phyloP scores from a whole-genome alignment of 1,140 invertebrate species.

The Drosophila eugracilis region DNA sequence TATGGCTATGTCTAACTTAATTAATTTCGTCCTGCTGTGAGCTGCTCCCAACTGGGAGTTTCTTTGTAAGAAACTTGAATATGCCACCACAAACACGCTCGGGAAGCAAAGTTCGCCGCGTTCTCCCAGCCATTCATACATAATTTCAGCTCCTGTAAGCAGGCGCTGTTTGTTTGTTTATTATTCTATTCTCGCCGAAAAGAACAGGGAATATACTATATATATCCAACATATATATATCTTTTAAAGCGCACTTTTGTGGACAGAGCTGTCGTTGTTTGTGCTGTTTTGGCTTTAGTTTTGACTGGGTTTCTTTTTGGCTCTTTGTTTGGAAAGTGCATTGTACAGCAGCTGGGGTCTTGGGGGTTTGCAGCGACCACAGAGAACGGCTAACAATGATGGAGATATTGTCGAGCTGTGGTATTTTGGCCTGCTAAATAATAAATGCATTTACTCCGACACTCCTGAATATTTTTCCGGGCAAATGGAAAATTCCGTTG shows the following conservation, averaged over 20 bases:
- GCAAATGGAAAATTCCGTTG: constrained; percentile 23
- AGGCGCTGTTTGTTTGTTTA: constrained; percentile 46
- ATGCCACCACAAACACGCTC: constrained; percentile 15
- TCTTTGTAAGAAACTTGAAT: constrained; percentile 41
- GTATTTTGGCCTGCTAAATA: constrained; percentile 65
- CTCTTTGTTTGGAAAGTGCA: constrained; percentile 70
- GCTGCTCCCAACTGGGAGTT: constrained; percentile 8
- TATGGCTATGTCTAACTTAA: background rate
- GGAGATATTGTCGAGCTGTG: constrained; percentile 43
- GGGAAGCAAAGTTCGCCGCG: constrained; percentile 9
- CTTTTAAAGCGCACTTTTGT: constrained; percentile 75
- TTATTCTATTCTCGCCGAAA: constrained; percentile 38
- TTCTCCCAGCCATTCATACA: constrained; percentile 35
- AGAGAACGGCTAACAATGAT: constrained; percentile 35
- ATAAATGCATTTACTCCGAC: constrained; percentile 59
- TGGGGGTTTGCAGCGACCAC: constrained; percentile 13
- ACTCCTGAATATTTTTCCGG: constrained; percentile 16
- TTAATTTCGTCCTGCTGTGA: constrained; percentile 18
- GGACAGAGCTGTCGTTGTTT: constrained; percentile 59
- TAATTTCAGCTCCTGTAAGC: constrained; percentile 46
- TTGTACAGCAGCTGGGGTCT: constrained; percentile 33
- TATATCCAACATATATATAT: constrained; percentile 1
- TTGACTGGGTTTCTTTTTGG: constrained; percentile 34
- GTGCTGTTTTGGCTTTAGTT: constrained; percentile 39
- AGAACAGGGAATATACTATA: constrained; percentile 8